Conservation (phyloP, 2,113 vertebrate genomes). For the Ammodramus savannarum region DNA sequence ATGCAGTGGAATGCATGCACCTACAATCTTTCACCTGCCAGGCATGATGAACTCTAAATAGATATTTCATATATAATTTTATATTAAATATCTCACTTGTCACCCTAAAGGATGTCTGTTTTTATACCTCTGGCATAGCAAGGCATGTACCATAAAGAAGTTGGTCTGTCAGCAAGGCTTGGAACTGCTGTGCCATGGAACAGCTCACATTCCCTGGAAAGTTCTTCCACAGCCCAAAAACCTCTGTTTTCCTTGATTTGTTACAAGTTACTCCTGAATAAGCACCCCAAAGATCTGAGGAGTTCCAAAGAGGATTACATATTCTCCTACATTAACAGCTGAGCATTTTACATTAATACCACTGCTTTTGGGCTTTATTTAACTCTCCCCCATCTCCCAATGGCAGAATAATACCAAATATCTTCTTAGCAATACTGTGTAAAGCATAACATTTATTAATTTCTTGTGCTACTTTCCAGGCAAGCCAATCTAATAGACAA, state of each 20-base stretch:
- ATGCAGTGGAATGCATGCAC: neutral
- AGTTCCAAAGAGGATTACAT: neutral
- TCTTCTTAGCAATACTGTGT: neutral
- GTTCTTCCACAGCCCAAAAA: neutral
- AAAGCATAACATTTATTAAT: neutral
- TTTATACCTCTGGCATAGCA: neutral
- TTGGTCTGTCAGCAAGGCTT: neutral
- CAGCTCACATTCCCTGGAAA: neutral
- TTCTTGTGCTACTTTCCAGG: neutral
- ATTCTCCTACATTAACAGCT: neutral
- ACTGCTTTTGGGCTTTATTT: slow-evolving; percentile 15
- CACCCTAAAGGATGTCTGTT: neutral
- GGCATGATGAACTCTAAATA: neutral
- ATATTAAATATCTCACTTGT: neutral
- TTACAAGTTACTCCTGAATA: neutral
- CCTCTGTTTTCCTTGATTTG: neutral
- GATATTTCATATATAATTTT: neutral
- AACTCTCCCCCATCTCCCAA: neutral
- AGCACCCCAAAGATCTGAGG: neutral
- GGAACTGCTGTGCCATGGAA: neutral
- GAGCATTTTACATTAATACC: slow-evolving; percentile 12
- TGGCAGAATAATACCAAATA: neutral
- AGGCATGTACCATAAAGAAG: neutral
- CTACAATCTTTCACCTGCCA: neutral
- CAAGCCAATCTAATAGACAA: neutral